Base-by-base conservation (phyloP, 2,888 invertebrate genomes). In the Ormyrus pomaceus region DNA sequence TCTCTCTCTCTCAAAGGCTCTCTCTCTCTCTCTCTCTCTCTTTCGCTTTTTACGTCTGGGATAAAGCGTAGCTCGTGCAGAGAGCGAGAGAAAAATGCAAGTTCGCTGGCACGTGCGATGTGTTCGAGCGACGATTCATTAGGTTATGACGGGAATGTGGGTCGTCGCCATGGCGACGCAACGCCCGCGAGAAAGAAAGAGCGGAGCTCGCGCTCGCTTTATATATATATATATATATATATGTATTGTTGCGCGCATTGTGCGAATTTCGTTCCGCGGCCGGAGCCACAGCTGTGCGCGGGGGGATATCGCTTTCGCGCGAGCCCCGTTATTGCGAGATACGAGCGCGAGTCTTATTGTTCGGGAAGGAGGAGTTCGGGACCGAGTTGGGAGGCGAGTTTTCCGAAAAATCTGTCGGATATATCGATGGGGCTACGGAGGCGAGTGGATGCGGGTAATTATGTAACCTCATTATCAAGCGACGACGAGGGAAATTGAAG, bases 91-190 rank as follows among this genome's bases (percentile, higher is more conserved):
- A 19, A 19, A 19, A 19, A 19, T 19, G 19, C 19, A 19, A 19
- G 19, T 19, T 19, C 19, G 50, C 19, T 10, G 11, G 11, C 11
- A 11, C 50, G 56, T 46, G 13, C 13, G 19, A 19, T 19, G 46
- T 56, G 48, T 59, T 53, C 8, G 56, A 53, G 6, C 53, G 34
- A 61, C 76, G 81, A 82, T 85, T 84, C 83, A 83, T 84, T 85
- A 85, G 81, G 83, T 81, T 82, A 83, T 50, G 66, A 58, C 19
- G 61, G 62, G 81, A 82, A 86, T 85, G 82, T 85, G 77, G 85
- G 85, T 84, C 86, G 85, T 84, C 61, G 84, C 75, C 84, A 84
- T 84, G 82, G 78, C 77, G 77, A 85, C 83, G 65, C 76, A 58
- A 5, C 55, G 58, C 48, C 58, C 51, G 51, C 19, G 19, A 19